Evolutionary conservation across 2,888 invertebrate genomes (phyloP).

Genomic region (Pseudeuparius sepicola): DNA sequence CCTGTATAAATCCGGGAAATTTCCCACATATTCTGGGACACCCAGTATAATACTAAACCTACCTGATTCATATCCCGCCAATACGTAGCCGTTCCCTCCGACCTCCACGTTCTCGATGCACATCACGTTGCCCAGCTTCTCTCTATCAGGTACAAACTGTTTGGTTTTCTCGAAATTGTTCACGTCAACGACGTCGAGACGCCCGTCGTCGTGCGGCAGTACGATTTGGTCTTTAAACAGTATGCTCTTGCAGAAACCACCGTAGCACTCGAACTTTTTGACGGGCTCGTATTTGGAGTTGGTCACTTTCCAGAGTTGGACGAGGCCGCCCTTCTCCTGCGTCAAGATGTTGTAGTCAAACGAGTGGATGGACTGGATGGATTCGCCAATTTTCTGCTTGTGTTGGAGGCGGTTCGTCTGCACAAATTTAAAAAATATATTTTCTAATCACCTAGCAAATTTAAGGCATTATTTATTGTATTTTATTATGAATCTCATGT

Average conservation of each 20-base stretch:
- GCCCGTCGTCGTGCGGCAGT: constrained; percentile 53
- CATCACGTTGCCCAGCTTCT: constrained; percentile 55
- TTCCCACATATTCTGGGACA: no score
- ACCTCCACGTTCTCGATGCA: constrained; percentile 46
- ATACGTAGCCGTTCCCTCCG: constrained; percentile 44
- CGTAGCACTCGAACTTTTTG: constrained; percentile 49
- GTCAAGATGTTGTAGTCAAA: constrained; percentile 54
- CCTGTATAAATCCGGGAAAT: no score
- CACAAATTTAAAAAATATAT: constrained; percentile 13
- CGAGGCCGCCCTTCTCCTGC: constrained; percentile 63
- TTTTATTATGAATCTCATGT: no score
- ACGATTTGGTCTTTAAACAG: constrained; percentile 48
- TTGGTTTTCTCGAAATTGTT: constrained; percentile 36
- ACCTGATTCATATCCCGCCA: constrained; percentile 64
- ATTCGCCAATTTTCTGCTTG: constrained; percentile 55
- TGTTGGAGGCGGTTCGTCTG: constrained; percentile 63
- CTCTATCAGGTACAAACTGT: constrained; percentile 36
- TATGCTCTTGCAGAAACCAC: constrained; percentile 63
- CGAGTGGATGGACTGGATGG: constrained; percentile 53
- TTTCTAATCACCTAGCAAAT: no score
- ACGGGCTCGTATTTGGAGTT: constrained; percentile 48
- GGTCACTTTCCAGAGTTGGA: constrained; percentile 53
- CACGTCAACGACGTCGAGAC: constrained; percentile 41
- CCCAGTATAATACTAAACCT: background rate
- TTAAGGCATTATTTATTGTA: no score